Evolutionary conservation across 2,797 vertebrate species (phyloP).

Genomic region (Labroides dimidiatus): DNA sequence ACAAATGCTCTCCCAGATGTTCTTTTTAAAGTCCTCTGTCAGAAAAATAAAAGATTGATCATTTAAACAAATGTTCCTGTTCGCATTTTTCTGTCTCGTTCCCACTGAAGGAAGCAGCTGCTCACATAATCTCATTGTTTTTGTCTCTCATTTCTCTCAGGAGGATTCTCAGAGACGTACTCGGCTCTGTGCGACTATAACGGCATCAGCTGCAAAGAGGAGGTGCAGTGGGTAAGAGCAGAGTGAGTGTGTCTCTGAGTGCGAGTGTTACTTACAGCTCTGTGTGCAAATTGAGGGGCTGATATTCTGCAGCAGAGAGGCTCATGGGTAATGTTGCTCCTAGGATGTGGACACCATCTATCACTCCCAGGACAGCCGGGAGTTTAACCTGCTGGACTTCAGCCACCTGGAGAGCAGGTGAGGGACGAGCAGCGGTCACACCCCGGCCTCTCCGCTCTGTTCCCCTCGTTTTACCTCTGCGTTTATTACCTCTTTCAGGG

Average conservation of each 20-base stretch:
- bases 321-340: constrained; percentile 62
- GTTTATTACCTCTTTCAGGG: constrained; percentile 76
- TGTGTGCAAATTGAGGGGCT: constrained; percentile 44
- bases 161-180: constrained; percentile 93
- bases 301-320: constrained; percentile 29
- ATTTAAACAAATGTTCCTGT: constrained; percentile 53
- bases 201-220: constrained; percentile 92
- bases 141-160: constrained; percentile 72
- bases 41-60: constrained; percentile 60
- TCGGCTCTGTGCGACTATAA: constrained; percentile 94
- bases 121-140: constrained; percentile 53
- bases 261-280: constrained; percentile 55
- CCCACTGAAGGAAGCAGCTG: constrained; percentile 68
- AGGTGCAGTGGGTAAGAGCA: constrained; percentile 92
- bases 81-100: constrained; percentile 33
- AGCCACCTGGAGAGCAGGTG: constrained; percentile 94
- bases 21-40: constrained; percentile 50
- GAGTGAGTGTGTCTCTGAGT: constrained; percentile 53
- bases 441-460: neutral
- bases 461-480: neutral
- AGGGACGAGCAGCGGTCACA: constrained; percentile 4
- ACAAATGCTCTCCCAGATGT: constrained; percentile 65
- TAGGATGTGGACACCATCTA: constrained; percentile 96
- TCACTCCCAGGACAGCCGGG: constrained; percentile 93
- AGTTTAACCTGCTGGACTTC: constrained; percentile 94